phyloP scores from a whole-genome alignment of 2,888 invertebrate genomes.

The Nineta flava region DNA sequence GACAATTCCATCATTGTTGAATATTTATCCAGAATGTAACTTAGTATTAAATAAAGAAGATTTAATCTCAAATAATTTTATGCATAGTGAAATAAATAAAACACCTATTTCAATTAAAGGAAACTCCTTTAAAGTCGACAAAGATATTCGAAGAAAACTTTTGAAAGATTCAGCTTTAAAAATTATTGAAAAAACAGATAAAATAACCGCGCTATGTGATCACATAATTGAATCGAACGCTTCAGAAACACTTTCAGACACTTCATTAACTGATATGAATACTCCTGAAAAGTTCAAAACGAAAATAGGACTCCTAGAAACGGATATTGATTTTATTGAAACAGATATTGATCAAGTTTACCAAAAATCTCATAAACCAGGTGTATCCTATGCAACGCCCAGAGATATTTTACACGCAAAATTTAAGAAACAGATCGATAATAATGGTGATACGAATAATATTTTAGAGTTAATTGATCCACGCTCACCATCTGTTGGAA shows the following conservation, averaged over 20 bases:
- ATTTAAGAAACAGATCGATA: constrained; percentile 19
- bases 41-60: no score
- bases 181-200: neutral
- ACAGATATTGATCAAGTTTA: constrained; percentile 26
- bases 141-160: neutral
- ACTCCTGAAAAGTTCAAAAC: constrained; percentile 16
- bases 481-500: constrained; percentile 31
- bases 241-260: no score
- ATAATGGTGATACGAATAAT: neutral
- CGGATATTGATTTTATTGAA: constrained; percentile 43
- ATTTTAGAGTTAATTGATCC: constrained; percentile 23
- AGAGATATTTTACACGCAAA: constrained; percentile 17
- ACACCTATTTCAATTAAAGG: no score
- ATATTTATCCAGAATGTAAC: no score
- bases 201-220: no score
- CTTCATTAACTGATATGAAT: no score
- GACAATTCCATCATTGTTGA: no score
- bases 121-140: neutral
- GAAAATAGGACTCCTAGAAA: constrained; percentile 35
- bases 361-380: constrained; percentile 6
- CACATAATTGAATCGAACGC: no score
- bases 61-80: no score
- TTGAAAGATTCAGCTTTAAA: neutral
- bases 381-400: neutral
- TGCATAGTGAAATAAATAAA: no score